Evolutionary conservation across 2,797 vertebrate genomes (phyloP), one percentile per base, ranked within the genome.

Genomic region (Danio choprae): DNA sequence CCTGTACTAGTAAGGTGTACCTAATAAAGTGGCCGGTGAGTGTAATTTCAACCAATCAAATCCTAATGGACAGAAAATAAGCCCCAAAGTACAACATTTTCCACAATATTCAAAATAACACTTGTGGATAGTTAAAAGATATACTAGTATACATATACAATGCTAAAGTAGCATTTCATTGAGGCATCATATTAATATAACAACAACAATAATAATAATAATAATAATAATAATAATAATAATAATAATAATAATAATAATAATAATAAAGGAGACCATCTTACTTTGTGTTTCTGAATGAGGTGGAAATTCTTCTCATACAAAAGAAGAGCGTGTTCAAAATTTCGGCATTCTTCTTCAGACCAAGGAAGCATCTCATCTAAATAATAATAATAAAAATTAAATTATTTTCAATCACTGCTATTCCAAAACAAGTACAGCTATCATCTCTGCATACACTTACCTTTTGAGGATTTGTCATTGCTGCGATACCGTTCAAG

Each of bases 211-310:
- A 29, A 29, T 29, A 29, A 1, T 29, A 29, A 29, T 29, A 29
- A 29, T 29, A 29, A n/a, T n/a, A n/a, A n/a, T n/a, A n/a, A n/a
- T n/a, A n/a, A n/a, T n/a, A n/a, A n/a, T n/a, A 29, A 29, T 29
- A 29, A 1, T 29, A 29, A 29, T 29, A 29, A 29, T 29, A 29
- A 1, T 29, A 29, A 1, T 29, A 29, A 1, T 29, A 3, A 1
- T 29, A 29, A 29, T 29, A 29, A 29, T 29, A 29, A 29, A 29
- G 29, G 1, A 29, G 29, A 29, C 51, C 20, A 11, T 77, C 83
- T 90, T 89, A 95, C 95, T 93, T 96, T 96, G 86, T 96, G 95
- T 90, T 95, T 95, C 90, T 96, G 95, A 90, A 96, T 95, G 81
- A 95, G 94, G 89, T 96, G 93, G 65, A 96, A 96, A 85, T 96